Evolutionary conservation across 2,888 invertebrate species (phyloP).

Genomic region (Thecocarcelia acutangulata): DNA sequence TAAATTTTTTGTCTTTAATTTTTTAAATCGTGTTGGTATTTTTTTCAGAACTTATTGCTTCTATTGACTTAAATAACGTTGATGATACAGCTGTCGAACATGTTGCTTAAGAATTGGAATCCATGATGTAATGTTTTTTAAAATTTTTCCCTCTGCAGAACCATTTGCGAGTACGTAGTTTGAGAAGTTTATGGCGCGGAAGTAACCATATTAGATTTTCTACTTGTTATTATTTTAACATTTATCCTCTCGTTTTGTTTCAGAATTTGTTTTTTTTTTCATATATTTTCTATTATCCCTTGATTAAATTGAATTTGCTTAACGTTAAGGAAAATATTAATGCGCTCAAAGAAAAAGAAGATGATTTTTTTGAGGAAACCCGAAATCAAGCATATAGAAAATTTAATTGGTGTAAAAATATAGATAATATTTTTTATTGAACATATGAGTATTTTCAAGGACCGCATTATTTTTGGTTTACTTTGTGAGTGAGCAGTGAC

Average conservation of each 20-base stretch:
- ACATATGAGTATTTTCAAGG: slow-evolving; percentile 1
- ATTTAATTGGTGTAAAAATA: slow-evolving; percentile 62
- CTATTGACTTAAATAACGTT: slow-evolving; percentile 26
- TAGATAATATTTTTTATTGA: slow-evolving; percentile 31
- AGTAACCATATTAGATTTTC: slow-evolving; percentile 55
- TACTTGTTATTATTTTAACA: slow-evolving; percentile 26
- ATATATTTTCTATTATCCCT: slow-evolving; percentile 7
- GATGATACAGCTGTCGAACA: not conserved
- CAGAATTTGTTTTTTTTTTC: slow-evolving; percentile 14
- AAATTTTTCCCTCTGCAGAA: slow-evolving; percentile 16
- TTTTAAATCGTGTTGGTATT: not conserved
- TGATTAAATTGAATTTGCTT: slow-evolving; percentile 58
- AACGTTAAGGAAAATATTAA: slow-evolving; percentile 47
- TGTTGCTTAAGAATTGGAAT: not conserved
- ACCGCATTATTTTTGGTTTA: not conserved
- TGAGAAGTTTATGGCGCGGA: slow-evolving; percentile 52
- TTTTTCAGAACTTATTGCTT: slow-evolving; percentile 37
- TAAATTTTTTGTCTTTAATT: not conserved
- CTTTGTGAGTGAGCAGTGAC: not conserved
- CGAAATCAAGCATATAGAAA: slow-evolving; percentile 54
- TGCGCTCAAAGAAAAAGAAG: slow-evolving; percentile 14
- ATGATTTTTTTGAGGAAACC: not conserved
- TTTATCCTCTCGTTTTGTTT: slow-evolving; percentile 28
- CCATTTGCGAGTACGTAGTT: slow-evolving; percentile 28
- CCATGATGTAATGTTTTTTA: slow-evolving; percentile 42